Percentiles rank a stretch among this genome's conserved stretches.
Conservation (phyloP, 1,140 invertebrate species). For the Rhynchophorus ferrugineus region DNA sequence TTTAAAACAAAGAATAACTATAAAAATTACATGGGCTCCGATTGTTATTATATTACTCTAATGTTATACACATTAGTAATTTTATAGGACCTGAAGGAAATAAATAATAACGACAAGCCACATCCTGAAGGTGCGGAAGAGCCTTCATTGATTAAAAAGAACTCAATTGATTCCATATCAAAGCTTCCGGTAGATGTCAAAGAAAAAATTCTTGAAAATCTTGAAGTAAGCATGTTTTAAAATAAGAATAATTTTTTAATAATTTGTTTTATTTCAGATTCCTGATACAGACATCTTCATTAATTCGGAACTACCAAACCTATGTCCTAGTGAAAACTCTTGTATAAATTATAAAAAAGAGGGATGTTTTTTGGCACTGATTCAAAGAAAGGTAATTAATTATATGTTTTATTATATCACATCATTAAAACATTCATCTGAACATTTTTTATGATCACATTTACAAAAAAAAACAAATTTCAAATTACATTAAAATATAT, state of each 20-base stretch:
- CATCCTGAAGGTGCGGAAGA: conserved; percentile 4
- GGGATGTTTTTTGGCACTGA: conserved; percentile 61
- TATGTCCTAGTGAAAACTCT: conserved; percentile 45
- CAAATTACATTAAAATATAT: background rate
- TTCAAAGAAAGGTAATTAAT: conserved; percentile 57
- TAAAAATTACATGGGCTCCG: too few relatives aligned
- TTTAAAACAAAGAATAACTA: too few relatives aligned
- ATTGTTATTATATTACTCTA: too few relatives aligned
- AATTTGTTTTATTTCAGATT: conserved; percentile 43
- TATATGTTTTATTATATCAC: background rate
- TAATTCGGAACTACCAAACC: conserved; percentile 47
- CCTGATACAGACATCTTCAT: conserved; percentile 67
- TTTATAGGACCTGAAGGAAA: conserved; percentile 4
- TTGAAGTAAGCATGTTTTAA: conserved; percentile 4
- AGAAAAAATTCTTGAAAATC: conserved; percentile 11
- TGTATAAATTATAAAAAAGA: conserved; percentile 45
- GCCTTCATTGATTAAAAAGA: background rate
- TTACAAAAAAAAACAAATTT: background rate
- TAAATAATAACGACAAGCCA: background rate
- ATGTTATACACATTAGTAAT: background rate
- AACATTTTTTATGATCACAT: background rate
- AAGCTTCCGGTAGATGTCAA: conserved; percentile 11
- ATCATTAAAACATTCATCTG: conserved; percentile 11
- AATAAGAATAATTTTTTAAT: background rate
- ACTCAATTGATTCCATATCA: conserved; percentile 4